These are phyloP conservation scores for Trichacis sp. DNA, from an alignment of 2,888 invertebrate species.

Conservation along the genomic window DNA sequence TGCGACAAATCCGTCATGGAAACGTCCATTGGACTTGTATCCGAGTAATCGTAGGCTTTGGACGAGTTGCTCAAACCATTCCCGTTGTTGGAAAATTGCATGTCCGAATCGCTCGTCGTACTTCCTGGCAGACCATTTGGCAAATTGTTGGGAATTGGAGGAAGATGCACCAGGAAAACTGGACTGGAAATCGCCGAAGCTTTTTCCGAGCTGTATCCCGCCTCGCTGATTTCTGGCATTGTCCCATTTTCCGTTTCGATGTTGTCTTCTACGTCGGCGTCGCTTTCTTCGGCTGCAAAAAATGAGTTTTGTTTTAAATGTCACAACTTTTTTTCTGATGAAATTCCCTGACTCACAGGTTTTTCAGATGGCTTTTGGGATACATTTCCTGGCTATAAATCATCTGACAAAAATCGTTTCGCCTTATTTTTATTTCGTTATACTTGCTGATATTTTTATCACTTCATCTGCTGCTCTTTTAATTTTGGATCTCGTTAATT, in stretches of 20 bases:
- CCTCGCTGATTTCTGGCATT: constrained; percentile 73
- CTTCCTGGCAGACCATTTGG: constrained; percentile 18
- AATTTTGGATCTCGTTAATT: too few relatives aligned
- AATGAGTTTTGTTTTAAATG: too few relatives aligned
- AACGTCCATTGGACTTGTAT: constrained; percentile 45
- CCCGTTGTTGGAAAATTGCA: constrained; percentile 8
- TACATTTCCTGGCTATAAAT: too few relatives aligned
- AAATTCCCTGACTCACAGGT: too few relatives aligned
- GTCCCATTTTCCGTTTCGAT: constrained; percentile 71
- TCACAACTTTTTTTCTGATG: too few relatives aligned
- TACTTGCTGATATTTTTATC: too few relatives aligned
- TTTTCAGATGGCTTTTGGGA: too few relatives aligned
- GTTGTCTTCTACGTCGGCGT: constrained; percentile 87
- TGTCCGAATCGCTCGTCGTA: constrained; percentile 9
- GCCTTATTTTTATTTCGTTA: too few relatives aligned
- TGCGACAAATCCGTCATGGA: constrained; percentile 45
- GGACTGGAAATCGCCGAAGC: constrained; percentile 73
- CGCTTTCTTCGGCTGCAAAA: constrained; percentile 78
- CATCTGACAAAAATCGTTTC: too few relatives aligned
- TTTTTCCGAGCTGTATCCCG: constrained; percentile 77
- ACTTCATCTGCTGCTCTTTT: too few relatives aligned
- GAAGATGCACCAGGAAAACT: constrained; percentile 58
- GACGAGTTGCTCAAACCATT: constrained; percentile 14
- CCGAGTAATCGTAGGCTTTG: constrained; percentile 1
- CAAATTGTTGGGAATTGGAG: constrained; percentile 13